Evolutionary conservation across 2,888 invertebrate species (phyloP).

Genomic region (Cephus runcator): DNA sequence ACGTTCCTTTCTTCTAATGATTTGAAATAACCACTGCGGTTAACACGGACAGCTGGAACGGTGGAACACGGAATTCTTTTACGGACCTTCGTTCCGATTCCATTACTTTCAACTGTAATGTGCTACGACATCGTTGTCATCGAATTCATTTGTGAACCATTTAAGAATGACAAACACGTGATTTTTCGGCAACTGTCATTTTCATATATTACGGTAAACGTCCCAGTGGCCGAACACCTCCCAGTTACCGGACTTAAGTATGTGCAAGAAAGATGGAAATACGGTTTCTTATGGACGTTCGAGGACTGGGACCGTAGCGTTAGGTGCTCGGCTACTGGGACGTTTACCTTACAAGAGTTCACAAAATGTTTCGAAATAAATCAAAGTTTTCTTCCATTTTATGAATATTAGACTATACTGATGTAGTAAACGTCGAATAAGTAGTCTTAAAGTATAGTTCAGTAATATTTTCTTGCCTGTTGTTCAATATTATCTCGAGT

Average conservation of each 20-base stretch:
- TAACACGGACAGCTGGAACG: background rate
- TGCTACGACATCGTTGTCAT: background rate
- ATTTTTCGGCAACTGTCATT: background rate
- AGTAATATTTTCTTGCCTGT: background rate
- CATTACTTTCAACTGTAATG: background rate
- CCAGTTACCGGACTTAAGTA: too few species aligned
- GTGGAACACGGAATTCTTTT: background rate
- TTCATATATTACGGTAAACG: background rate
- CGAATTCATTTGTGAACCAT: background rate
- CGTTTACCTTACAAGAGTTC: background rate
- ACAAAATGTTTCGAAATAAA: background rate
- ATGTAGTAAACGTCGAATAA: background rate
- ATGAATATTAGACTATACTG: background rate
- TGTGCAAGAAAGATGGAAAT: too few species aligned
- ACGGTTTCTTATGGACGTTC: too few species aligned
- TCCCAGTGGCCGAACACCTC: too few species aligned
- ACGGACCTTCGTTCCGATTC: background rate
- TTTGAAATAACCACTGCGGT: background rate
- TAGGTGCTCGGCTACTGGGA: too few species aligned
- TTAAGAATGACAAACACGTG: background rate
- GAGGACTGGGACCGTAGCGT: too few species aligned
- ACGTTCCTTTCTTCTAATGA: background rate
- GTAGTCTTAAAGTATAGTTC: background rate
- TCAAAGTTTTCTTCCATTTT: background rate
- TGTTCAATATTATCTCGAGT: background rate